These are phyloP conservation scores for Neoitamus cyanurus DNA, from an alignment of 2,888 invertebrate species.

Conservation along the genomic window DNA sequence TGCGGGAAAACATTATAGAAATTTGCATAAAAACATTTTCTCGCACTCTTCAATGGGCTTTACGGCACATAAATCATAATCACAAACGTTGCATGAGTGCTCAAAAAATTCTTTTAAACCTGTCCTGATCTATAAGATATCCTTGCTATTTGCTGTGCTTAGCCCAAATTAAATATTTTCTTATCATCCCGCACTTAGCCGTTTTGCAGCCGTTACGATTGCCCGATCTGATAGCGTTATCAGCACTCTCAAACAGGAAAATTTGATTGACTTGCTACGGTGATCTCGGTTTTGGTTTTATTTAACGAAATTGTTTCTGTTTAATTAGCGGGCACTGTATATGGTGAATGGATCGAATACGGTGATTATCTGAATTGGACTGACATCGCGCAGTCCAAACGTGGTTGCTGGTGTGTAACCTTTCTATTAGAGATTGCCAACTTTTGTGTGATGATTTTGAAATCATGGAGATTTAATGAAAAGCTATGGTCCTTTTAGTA, in stretches of 20 bases:
- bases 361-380: slow-evolving; percentile 32
- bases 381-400: background rate
- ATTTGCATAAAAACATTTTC: background rate
- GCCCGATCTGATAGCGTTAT: background rate
- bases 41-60: background rate
- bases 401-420: background rate
- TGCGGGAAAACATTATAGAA: background rate
- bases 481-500: background rate
- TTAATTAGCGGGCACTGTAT: slow-evolving; percentile 14
- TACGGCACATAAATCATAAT: background rate
- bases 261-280: background rate
- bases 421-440: slow-evolving; percentile 20
- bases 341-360: slow-evolving; percentile 4
- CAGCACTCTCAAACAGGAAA: background rate
- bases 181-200: background rate
- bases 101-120: background rate
- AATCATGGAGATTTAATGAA: background rate
- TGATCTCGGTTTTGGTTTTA: background rate
- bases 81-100: background rate
- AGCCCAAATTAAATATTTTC: background rate
- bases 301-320: background rate
- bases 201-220: background rate
- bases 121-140: background rate
- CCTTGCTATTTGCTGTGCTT: background rate
- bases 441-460: background rate